Conservation (phyloP, 2,888 invertebrate genomes). For the Empis stercorea region DNA sequence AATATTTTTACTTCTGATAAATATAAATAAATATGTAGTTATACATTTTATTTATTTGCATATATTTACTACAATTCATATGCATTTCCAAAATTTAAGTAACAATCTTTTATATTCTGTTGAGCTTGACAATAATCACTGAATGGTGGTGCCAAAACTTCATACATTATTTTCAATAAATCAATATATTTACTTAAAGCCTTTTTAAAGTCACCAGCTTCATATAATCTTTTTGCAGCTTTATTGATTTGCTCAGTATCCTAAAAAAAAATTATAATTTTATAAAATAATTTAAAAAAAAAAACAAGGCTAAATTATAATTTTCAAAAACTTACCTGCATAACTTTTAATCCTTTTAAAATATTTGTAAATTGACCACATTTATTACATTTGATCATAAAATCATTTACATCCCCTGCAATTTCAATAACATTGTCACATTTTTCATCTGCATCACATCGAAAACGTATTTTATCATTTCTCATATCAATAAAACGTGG, state of each 20-base stretch:
- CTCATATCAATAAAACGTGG: conserved; percentile 60
- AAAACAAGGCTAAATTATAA: not conserved
- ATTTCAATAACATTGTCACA: conserved; percentile 53
- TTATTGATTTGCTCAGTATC: conserved; percentile 58
- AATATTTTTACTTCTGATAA: too few species aligned
- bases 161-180: conserved; percentile 52
- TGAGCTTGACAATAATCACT: conserved; percentile 63
- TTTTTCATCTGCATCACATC: conserved; percentile 49
- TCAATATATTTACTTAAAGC: conserved; percentile 52
- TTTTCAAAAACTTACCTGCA: conserved; percentile 42
- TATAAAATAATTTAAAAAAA: not conserved
- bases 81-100: conserved; percentile 47
- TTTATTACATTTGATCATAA: conserved; percentile 53
- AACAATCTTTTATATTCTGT: conserved; percentile 54
- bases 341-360: conserved; percentile 56
- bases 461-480: conserved; percentile 49
- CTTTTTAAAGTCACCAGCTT: conserved; percentile 47
- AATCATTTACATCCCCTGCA: conserved; percentile 49
- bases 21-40: too few species aligned
- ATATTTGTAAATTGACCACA: conserved; percentile 60
- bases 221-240: conserved; percentile 46
- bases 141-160: conserved; percentile 57
- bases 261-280: conserved; percentile 28
- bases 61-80: not conserved
- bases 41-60: too few species aligned